These are phyloP conservation scores for Polydesmus complanatus DNA, from an alignment of 2,888 invertebrate genomes.

Conservation along the genomic window DNA sequence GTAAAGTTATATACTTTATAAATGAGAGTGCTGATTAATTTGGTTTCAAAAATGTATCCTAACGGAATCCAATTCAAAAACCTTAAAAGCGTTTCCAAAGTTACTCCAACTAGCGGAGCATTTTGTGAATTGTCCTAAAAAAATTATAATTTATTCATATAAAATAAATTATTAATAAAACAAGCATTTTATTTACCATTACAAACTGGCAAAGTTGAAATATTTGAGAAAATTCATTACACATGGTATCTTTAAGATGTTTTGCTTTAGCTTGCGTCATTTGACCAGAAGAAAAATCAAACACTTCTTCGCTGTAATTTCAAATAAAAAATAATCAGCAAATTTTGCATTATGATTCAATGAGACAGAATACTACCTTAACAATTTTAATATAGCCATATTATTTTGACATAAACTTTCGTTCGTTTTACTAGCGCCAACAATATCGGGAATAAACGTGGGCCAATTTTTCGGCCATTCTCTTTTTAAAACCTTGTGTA, in stretches of 20 bases:
- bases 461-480: constrained; percentile 99
- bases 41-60: constrained; percentile 99
- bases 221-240: constrained; percentile 95
- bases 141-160: constrained; percentile 14
- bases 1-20: constrained; percentile 46
- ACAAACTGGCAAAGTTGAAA: constrained; percentile 97
- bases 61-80: constrained; percentile 99
- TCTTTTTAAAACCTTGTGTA: constrained; percentile 71
- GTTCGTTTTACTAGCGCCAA: constrained; percentile 96
- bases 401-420: constrained; percentile 99
- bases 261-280: constrained; percentile 98
- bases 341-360: constrained; percentile 8
- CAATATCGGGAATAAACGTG: constrained; percentile 95
- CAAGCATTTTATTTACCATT: constrained; percentile 41
- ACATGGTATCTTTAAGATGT: constrained; percentile 98
- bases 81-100: constrained; percentile 84
- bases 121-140: constrained; percentile 84
- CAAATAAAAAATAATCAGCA: constrained; percentile 13
- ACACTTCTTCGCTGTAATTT: constrained; percentile 74
- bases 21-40: constrained; percentile 81
- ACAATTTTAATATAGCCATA: constrained; percentile 91
- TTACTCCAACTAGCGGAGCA: constrained; percentile 87
- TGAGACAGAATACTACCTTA: constrained; percentile 40
- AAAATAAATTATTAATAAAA: neutral
- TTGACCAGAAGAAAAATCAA: constrained; percentile 95